Base-by-base conservation (phyloP, 2,797 vertebrate species). In the Enteromius trimaculatus region DNA sequence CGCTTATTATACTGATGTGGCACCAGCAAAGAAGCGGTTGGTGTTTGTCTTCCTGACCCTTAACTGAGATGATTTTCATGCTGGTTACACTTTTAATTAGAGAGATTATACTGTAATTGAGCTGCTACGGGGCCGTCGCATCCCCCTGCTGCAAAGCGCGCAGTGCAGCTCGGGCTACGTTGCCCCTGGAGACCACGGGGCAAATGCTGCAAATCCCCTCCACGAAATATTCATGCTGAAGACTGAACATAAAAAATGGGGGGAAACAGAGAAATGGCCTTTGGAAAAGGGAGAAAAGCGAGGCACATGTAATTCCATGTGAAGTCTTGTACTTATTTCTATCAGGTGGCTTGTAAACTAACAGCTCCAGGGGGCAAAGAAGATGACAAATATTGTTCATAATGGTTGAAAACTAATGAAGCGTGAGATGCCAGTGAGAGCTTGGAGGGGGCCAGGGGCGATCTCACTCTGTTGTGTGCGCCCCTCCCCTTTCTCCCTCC, bases 331-430 rank as follows among this genome's bases (percentile, higher is more conserved):
- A 86, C 87, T 88, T 88, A 88, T 85, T 88, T 86, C 86, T 87
- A 86, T 90, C 85, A 90, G 87, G 88, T 90, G 89, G 86, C 86
- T 88, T 87, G 87, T 88, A 88, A 91, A 87, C 86, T 80, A 86
- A 88, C 82, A 81, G 80, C 88, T 83, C 77, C 44, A 65, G 82
- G 86, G 90, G 80, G 71, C 89, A 89, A 92, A 91, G 88, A 84
- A 75, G 86, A 90, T 88, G 86, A 89, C 87, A 88, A 89, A 89
- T 88, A 87, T 88, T 86, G 80, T 86, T 88, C 87, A 87, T 90
- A 90, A 88, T 85, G 87, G 86, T 82, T 85, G 85, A 84, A 87
- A 88, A 88, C 87, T 87, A 89, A 91, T 90, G 87, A 89, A 90
- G 87, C 85, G 51, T 84, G 86, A 88, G 87, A 83, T 79, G 88